A percentile compares a stretch with the other conserved stretches of the same genome.
phyloP scores from a whole-genome alignment of 2,888 invertebrate genomes.

The Graphium colonna region DNA sequence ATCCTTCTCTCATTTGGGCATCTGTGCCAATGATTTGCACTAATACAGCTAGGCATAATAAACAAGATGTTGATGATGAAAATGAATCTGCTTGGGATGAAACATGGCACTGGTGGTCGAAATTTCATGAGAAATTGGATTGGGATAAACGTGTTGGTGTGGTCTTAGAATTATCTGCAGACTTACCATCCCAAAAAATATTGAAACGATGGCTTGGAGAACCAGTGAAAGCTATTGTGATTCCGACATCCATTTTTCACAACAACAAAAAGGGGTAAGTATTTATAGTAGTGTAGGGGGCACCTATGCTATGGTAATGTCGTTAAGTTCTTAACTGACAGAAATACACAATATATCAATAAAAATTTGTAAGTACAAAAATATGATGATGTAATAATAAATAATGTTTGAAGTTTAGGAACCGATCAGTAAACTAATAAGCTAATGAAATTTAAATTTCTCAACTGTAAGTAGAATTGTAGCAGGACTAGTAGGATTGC shows the following conservation, averaged over 20 bases:
- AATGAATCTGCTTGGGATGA: constrained; percentile 77
- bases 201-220: constrained; percentile 96
- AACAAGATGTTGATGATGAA: constrained; percentile 42
- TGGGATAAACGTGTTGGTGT: constrained; percentile 83
- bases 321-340: no score
- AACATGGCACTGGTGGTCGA: constrained; percentile 91
- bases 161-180: constrained; percentile 89
- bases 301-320: no score
- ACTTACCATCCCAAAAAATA: constrained; percentile 86
- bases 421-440: no score
- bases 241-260: constrained; percentile 91
- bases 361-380: no score
- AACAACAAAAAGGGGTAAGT: constrained; percentile 95
- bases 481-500: no score
- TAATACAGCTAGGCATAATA: constrained; percentile 42
- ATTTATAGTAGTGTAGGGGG: no score
- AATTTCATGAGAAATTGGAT: constrained; percentile 81
- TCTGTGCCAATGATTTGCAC: constrained; percentile 82
- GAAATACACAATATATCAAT: no score
- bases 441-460: no score
- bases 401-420: no score
- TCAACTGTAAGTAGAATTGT: no score
- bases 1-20: constrained; percentile 81
- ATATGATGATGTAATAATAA: no score
- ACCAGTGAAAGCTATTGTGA: constrained; percentile 90